A percentile compares a stretch with the other conserved stretches of the same genome.
phyloP scores from a whole-genome alignment of 2,888 invertebrate species.

The Dermolepida albohirtum region DNA sequence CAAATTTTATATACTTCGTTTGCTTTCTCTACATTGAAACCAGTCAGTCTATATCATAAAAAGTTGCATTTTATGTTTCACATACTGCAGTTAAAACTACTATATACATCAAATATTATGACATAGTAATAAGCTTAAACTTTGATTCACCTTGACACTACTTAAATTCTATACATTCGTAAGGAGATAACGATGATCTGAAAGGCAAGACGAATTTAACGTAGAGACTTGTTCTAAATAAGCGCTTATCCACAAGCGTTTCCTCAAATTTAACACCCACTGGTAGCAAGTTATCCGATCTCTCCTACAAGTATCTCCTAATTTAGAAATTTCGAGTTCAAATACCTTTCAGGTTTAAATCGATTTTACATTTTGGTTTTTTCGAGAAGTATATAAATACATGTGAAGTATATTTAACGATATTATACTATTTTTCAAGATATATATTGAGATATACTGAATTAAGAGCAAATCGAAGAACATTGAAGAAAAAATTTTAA shows the following conservation, averaged over 20 bases:
- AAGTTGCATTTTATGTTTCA: too few species aligned
- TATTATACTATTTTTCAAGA: too few species aligned
- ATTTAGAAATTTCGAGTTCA: conserved; percentile 42
- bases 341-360: conserved; percentile 43
- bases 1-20: too few species aligned
- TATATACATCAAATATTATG: too few species aligned
- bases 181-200: too few species aligned
- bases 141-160: conserved; percentile 11
- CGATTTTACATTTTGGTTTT: neutral
- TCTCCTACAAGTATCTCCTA: conserved; percentile 47
- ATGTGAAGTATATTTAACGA: neutral
- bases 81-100: too few species aligned
- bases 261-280: conserved; percentile 45
- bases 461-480: too few species aligned
- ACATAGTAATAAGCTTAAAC: conserved; percentile 2
- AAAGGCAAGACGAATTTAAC: conserved; percentile 3
- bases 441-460: too few species aligned
- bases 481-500: too few species aligned
- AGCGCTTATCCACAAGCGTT: conserved; percentile 12
- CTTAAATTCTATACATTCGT: conserved; percentile 2
- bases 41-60: too few species aligned
- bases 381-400: neutral
- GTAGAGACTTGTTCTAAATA: conserved; percentile 4
- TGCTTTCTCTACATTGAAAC: too few species aligned
- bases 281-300: conserved; percentile 39